phyloP scores from a whole-genome alignment of 2,113 vertebrate species.

The Halcyon malimbica region DNA sequence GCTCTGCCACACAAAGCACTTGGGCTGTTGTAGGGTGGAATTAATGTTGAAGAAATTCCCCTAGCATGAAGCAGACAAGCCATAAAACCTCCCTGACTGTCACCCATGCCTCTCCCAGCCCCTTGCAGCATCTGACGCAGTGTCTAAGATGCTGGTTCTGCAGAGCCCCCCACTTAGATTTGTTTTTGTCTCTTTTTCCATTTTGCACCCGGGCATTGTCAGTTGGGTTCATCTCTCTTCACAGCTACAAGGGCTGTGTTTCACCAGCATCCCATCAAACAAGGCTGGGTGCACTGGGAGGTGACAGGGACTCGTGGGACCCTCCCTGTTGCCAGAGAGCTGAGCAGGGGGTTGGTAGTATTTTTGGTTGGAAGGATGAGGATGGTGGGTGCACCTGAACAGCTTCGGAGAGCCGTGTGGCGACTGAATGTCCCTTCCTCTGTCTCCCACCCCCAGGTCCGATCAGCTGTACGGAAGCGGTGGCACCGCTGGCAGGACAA shows the following conservation, averaged over 20 bases:
- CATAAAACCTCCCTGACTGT: not conserved
- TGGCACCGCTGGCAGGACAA: conserved; percentile 97
- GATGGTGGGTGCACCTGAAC: not conserved
- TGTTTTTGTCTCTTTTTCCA: not conserved
- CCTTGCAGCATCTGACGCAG: not conserved
- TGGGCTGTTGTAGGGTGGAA: not conserved
- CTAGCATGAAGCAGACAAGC: not conserved
- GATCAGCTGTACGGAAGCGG: conserved; percentile 88
- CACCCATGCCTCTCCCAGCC: rapidly evolving
- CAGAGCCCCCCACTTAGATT: not conserved
- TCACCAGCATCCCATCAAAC: rapidly evolving
- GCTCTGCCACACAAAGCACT: not conserved
- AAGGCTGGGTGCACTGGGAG: not conserved
- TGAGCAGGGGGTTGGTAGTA: not conserved
- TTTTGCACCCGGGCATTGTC: not conserved
- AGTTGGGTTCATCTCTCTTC: not conserved
- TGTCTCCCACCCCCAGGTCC: conserved; percentile 77
- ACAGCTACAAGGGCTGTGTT: not conserved
- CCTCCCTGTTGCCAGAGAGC: rapidly evolving
- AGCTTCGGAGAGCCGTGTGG: rapidly evolving
- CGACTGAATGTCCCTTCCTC: not conserved
- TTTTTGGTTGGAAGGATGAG: not conserved
- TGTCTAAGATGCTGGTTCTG: rapidly evolving
- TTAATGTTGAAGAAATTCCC: not conserved
- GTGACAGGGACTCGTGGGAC: not conserved